Evolutionary conservation across 1,140 invertebrate species (phyloP).

Genomic region (Drosophila ananassae): DNA sequence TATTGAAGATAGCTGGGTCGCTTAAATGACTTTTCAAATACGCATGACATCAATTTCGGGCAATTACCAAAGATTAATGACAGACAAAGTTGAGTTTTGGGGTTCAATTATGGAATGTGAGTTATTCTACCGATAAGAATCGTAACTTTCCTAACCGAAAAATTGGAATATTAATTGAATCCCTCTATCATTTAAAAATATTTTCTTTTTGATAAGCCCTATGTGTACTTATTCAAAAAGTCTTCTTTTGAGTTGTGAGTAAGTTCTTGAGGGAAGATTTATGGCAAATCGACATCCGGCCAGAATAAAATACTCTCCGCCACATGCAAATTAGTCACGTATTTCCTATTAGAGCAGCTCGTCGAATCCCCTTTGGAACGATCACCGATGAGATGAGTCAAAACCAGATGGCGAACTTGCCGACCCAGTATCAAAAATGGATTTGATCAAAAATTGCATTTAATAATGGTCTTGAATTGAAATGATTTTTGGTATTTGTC

Average conservation of each 20-base stretch:
- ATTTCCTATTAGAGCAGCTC: slow-evolving; percentile 67
- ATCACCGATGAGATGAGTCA: slow-evolving; percentile 56
- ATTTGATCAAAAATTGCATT: slow-evolving; percentile 15
- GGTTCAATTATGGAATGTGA: slow-evolving; percentile 62
- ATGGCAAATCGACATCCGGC: slow-evolving; percentile 61
- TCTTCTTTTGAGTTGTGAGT: slow-evolving; percentile 18
- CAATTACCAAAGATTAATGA: slow-evolving; percentile 79
- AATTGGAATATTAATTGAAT: slow-evolving; percentile 53
- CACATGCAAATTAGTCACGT: slow-evolving; percentile 72
- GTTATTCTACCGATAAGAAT: slow-evolving; percentile 54
- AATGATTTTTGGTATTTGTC: no score
- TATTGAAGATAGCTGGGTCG: slow-evolving; percentile 46
- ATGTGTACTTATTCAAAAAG: not conserved
- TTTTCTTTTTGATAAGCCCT: not conserved
- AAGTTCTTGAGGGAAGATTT: slow-evolving; percentile 43
- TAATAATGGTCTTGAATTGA: no score
- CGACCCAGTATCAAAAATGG: slow-evolving; percentile 30
- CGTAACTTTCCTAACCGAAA: slow-evolving; percentile 26
- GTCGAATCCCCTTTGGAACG: slow-evolving; percentile 31
- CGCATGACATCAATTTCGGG: slow-evolving; percentile 77
- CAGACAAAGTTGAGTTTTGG: slow-evolving; percentile 52
- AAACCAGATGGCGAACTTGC: slow-evolving; percentile 38
- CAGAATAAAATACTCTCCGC: slow-evolving; percentile 17
- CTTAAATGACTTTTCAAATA: slow-evolving; percentile 78
- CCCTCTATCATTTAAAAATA: slow-evolving; percentile 14